These are phyloP conservation scores for Trinectes maculatus DNA, from an alignment of 2,113 vertebrate genomes.

Conservation along the genomic window DNA sequence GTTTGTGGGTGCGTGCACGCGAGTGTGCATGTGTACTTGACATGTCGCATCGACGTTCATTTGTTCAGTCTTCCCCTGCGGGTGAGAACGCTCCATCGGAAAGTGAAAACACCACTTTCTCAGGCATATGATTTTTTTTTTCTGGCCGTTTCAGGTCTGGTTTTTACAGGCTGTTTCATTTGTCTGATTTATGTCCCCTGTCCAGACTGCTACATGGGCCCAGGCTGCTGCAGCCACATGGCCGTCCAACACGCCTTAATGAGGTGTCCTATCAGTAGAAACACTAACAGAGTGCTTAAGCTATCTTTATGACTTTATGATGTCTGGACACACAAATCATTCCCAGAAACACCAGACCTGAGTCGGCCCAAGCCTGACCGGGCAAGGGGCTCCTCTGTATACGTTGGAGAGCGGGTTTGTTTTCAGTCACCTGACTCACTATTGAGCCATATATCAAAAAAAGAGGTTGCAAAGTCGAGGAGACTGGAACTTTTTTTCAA, in stretches of 20 bases:
- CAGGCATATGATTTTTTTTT: slow-evolving; percentile 69
- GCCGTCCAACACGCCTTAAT: slow-evolving; percentile 77
- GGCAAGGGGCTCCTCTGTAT: slow-evolving; percentile 59
- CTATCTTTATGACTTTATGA: slow-evolving; percentile 79
- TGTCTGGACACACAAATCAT: slow-evolving; percentile 81
- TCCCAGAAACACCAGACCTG: slow-evolving; percentile 68
- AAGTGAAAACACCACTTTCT: slow-evolving; percentile 81
- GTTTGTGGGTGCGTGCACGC: not conserved
- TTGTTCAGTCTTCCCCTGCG: slow-evolving; percentile 67
- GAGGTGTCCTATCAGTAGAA: slow-evolving; percentile 84
- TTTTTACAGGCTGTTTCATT: slow-evolving; percentile 86
- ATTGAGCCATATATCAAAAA: slow-evolving; percentile 56
- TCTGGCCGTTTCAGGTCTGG: slow-evolving; percentile 80
- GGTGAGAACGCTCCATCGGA: slow-evolving; percentile 70
- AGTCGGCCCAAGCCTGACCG: slow-evolving; percentile 53
- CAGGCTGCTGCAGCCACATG: slow-evolving; percentile 79
- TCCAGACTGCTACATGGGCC: slow-evolving; percentile 71
- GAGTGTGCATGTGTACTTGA: slow-evolving; percentile 32
- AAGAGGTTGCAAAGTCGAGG: slow-evolving; percentile 47
- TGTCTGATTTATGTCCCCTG: slow-evolving; percentile 83
- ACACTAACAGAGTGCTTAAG: slow-evolving; percentile 80
- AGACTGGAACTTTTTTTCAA: slow-evolving; percentile 58
- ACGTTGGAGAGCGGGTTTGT: slow-evolving; percentile 54
- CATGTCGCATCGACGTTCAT: slow-evolving; percentile 63
- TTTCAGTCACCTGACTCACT: slow-evolving; percentile 72